Base-by-base conservation (phyloP, 2,888 invertebrate species). In the Melanophora roralis region DNA sequence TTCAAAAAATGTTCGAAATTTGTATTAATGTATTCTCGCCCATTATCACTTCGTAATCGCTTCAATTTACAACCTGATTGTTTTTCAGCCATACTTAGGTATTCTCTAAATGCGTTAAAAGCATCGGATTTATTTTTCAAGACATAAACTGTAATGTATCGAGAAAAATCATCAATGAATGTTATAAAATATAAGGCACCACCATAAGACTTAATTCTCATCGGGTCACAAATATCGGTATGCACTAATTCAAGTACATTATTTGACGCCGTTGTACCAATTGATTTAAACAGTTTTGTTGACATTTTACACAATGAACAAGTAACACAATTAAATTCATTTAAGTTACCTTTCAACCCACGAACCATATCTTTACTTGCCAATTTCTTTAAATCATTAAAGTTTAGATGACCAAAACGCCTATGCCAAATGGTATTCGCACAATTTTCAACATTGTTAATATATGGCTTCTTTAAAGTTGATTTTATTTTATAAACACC, bases 381-480 rank as follows among this genome's bases (percentile, higher is more conserved):
- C 45, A 45, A 45, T 45, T 45, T 45, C 45, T 45, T 45, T 6
- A 40, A n/a, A 40, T n/a, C 40, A 40, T n/a, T n/a, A n/a, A 40
- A n/a, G n/a, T n/a, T n/a, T 5, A 40, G 4, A 40, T 40, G 40
- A 2, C 40, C 14, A 40, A n/a, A 40, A n/a, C 40, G 40, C 14
- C 40, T 40, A n/a, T 40, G 79, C 71, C 49, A 73, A 51, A 34
- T 71, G 71, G n/a, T 12, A 40, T 40, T 40, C 34, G 53, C 21
- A 60, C 69, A 76, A 67, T 72, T 68, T 36, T 76, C 45, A 9
- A 36, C 40, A n/a, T 40, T 40, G n/a, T n/a, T 40, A 40, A 40
- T 40, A 40, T 5, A 27, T 27, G 27, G 6, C 27, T 27, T 27
- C 27, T 27, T 27, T 27, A 27, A 27, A 27, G 27, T 27, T 27